These are phyloP conservation scores for Vicugna pacos DNA, from an alignment of 2,113 vertebrate genomes.

Conservation along the genomic window DNA sequence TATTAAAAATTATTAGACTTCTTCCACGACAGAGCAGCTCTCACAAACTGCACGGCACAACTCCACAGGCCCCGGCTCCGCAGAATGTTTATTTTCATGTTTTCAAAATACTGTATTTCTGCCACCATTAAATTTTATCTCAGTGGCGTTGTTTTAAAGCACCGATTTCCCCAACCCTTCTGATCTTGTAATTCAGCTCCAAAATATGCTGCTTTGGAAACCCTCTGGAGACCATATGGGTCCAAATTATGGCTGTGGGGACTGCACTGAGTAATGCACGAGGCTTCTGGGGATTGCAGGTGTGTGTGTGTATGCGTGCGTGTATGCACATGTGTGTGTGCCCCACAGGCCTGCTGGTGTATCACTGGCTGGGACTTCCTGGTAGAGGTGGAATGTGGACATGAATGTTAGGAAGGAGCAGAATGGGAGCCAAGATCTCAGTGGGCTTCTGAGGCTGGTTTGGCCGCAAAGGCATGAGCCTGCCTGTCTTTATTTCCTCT, in stretches of 20 bases:
- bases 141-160: conserved; percentile 75
- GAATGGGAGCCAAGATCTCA: not conserved
- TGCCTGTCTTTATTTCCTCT: not conserved
- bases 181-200: conserved; percentile 78
- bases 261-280: not conserved
- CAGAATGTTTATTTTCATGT: conserved; percentile 77
- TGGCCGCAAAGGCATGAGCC: not conserved
- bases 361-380: conserved; percentile 8
- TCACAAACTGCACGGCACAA: not conserved
- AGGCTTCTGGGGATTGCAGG: not conserved
- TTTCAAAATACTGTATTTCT: conserved; percentile 81
- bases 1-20: conserved; percentile 84
- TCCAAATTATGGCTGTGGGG: conserved; percentile 16
- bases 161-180: conserved; percentile 70
- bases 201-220: conserved; percentile 75
- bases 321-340: not conserved
- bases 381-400: not conserved
- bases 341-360: not conserved
- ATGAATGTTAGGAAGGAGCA: not conserved
- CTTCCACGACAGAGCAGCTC: conserved; percentile 73
- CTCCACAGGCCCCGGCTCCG: conserved; percentile 69
- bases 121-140: conserved; percentile 79
- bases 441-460: not conserved
- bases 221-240: conserved; percentile 52
- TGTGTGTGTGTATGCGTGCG: not conserved